These are phyloP conservation scores for Caenorhabditis sp. DNA, from an alignment of 2,888 invertebrate species.

Conservation along the genomic window DNA sequence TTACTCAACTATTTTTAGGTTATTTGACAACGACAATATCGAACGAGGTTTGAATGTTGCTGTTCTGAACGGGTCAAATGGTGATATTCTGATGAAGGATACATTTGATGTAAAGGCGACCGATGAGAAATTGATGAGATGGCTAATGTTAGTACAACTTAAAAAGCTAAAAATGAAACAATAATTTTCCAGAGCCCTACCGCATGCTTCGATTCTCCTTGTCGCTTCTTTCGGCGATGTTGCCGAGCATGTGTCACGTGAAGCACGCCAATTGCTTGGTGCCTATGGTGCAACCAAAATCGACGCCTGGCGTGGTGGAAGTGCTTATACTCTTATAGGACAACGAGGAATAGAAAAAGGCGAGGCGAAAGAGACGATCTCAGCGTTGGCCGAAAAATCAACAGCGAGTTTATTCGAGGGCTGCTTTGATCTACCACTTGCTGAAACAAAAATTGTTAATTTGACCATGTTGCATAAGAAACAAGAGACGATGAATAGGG, in stretches of 20 bases:
- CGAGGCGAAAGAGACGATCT: constrained; percentile 44
- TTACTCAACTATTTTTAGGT: constrained; percentile 19
- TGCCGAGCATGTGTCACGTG: constrained; percentile 51
- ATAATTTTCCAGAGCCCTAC: constrained; percentile 31
- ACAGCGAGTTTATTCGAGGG: constrained; percentile 29
- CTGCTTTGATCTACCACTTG: constrained; percentile 53
- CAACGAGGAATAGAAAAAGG: constrained; percentile 49
- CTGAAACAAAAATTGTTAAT: constrained; percentile 39
- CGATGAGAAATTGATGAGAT: constrained; percentile 53
- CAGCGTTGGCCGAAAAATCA: not conserved
- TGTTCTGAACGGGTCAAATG: constrained; percentile 73
- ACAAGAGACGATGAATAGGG: constrained; percentile 13
- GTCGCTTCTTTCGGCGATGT: constrained; percentile 58
- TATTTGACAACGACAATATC: constrained; percentile 39
- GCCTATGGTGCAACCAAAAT: constrained; percentile 45
- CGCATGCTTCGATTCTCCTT: constrained; percentile 34
- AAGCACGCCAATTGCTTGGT: constrained; percentile 44
- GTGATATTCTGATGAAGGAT: constrained; percentile 67
- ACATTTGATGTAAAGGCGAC: constrained; percentile 53
- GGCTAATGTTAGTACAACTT: constrained; percentile 27
- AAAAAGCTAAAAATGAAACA: not conserved
- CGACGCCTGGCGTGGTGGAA: constrained; percentile 45
- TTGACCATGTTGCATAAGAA: constrained; percentile 7
- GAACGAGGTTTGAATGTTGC: constrained; percentile 74
- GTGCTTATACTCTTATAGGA: constrained; percentile 49